Conservation (phyloP, 2,113 vertebrate species). For the Calidris pygmaea region DNA sequence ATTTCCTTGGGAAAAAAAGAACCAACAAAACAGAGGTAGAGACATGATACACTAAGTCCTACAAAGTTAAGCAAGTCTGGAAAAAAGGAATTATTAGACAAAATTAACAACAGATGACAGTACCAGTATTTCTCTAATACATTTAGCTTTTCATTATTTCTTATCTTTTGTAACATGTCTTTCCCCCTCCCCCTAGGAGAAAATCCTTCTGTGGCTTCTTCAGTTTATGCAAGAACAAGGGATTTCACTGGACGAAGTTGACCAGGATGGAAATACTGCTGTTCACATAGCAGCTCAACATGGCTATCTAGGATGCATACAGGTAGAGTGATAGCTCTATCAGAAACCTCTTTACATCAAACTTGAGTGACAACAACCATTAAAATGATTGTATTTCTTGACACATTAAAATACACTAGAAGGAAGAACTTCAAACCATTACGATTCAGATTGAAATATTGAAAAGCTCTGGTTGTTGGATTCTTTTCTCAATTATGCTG, state of each 20-base stretch:
- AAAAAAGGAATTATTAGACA: neutral
- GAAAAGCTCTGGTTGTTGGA: rapidly evolving
- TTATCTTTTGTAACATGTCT: neutral
- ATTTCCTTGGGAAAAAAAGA: neutral
- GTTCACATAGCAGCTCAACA: constrained; percentile 92
- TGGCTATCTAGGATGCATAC: constrained; percentile 93
- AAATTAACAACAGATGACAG: neutral
- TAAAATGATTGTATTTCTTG: neutral
- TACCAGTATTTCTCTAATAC: neutral
- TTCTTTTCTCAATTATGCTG: neutral
- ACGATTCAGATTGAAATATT: neutral
- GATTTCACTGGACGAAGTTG: constrained; percentile 94
- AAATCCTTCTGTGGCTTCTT: constrained; percentile 94
- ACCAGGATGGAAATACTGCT: constrained; percentile 92
- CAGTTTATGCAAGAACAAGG: constrained; percentile 99
- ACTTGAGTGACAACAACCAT: neutral
- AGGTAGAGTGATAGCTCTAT: constrained; percentile 74
- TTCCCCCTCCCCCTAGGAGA: constrained; percentile 79
- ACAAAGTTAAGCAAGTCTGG: neutral
- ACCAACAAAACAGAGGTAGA: neutral
- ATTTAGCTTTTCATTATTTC: neutral
- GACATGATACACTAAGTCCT: neutral
- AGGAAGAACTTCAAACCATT: neutral
- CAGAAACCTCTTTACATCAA: neutral
- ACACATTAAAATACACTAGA: neutral